Conservation (phyloP, 2,797 vertebrate genomes). For the Phrynocephalus guinanensis region DNA sequence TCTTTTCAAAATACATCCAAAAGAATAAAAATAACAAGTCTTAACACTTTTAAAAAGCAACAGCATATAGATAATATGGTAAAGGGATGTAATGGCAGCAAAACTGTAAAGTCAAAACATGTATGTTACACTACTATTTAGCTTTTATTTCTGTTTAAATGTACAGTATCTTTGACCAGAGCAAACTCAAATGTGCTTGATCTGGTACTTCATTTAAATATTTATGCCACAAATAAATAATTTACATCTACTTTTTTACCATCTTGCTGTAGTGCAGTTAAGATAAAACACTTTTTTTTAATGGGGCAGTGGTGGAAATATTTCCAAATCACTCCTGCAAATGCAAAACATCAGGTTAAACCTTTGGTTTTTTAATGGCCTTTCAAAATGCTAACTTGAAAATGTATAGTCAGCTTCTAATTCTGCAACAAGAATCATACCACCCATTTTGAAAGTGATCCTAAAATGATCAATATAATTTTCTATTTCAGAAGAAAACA, state of each 20-base stretch:
- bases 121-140: conserved; percentile 23
- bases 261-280: conserved; percentile 37
- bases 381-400: conserved; percentile 53
- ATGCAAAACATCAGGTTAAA: too few relatives aligned
- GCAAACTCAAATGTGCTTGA: conserved; percentile 70
- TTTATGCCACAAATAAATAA: conserved; percentile 76
- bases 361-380: conserved; percentile 23
- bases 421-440: conserved; percentile 25
- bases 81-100: conserved; percentile 11
- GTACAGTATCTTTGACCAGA: conserved; percentile 57
- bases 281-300: conserved; percentile 25
- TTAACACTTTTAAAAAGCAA: conserved; percentile 14
- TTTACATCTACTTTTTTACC: conserved; percentile 72
- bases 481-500: conserved; percentile 45
- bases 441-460: conserved; percentile 29
- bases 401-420: conserved; percentile 15
- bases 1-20: conserved; percentile 19
- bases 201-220: conserved; percentile 76
- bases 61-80: neutral
- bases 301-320: conserved; percentile 39
- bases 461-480: neutral
- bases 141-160: conserved; percentile 51
- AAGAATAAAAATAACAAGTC: conserved; percentile 21
- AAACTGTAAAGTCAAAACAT: neutral
- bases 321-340: conserved; percentile 40